Evolutionary conservation across 2,113 vertebrate species (phyloP), one percentile per base, ranked within the genome.

Genomic region (Haplochromis vanheusdeni): DNA sequence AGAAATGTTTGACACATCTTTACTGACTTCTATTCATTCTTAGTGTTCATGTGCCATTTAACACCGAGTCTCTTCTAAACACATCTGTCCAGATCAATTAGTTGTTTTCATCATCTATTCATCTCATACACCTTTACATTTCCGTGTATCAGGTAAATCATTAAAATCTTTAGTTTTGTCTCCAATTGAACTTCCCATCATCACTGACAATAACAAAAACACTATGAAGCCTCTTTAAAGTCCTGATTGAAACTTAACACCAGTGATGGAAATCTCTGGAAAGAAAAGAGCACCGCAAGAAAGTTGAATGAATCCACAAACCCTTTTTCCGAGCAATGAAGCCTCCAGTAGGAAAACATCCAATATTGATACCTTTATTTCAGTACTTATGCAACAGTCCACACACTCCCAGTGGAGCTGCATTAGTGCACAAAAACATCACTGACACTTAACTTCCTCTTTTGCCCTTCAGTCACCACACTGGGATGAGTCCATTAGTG

Each of bases 351-450:
- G 4, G 60, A 14, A n/a, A 86, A 51, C 82, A 85, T 89, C 12
- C 65, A 92, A 85, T 89, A 90, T 80, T 86, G 33, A 90, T 80
- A 52, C 21, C 16, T 85, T 91, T 79, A 81, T 87, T 81, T 86
- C 49, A 21, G 16, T 33, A 45, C 40, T 84, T 70, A 62, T 60
- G 73, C 55, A 91, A 77, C 58, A 73, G 35, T 62, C 6, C 19
- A 60, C 85, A 79, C 19, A 51, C 45, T 81, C 68, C 82, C 82
- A 80, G 11, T 4, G 45, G 73, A 90, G 83, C 35, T 79, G 73
- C 79, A 51, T 86, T 42, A 73, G 14, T 54, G 79, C 81, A 60
- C 58, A 80, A 86, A 91, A 77, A 79, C 84, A 86, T 65, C 58
- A 54, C 83, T 55, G 81, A 87, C 89, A 52, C 65, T 65, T 52